Base-by-base conservation (phyloP, 2,888 invertebrate species). In the Atethmia centrago region DNA sequence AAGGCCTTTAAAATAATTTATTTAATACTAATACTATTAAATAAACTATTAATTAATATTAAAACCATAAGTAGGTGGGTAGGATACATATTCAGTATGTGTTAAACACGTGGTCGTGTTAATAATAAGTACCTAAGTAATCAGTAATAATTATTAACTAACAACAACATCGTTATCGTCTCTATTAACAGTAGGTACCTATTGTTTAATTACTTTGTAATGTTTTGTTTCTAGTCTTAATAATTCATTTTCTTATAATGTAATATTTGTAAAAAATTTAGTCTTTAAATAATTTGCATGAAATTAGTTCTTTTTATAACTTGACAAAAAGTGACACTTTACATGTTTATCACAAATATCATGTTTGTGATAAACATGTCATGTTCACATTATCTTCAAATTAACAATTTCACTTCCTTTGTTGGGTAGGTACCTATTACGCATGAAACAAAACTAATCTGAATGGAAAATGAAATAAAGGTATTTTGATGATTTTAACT, bases 141-240 rank as follows among this genome's bases (percentile, higher is more conserved):
- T 21, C 8, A 53, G 8, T n/a, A 42, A 21, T 28, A 5, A 16
- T 21, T 10, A 31, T n/a, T 55, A 7, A 21, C 21, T 10, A 25
- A 59, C 25, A 73, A 31, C 42, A 4, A 36, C 7, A 36, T 7
- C 36, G 36, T 36, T 36, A 36, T 36, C 4, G 36, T 36, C 36
- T 36, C 2, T 36, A 36, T 3, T 36, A 2, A 28, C 16, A n/a
- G 31, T 31, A n/a, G n/a, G n/a, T n/a, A n/a, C n/a, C n/a, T n/a
- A 53, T 61, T 19, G 31, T 61, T 31, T 66, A 47, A 55, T 40
- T 61, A 40, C 31, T 19, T 9, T 3, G 31, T 56, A 49, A 62
- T 62, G 0, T 36, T 36, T 56, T 42, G 51, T 65, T n/a, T 28
- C 19, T 31, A 31, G 14, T 75, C n/a, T 75, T 36, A 45, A n/a